These are phyloP conservation scores for Steatornis caripensis DNA, from an alignment of 2,113 vertebrate genomes.

Conservation along the genomic window DNA sequence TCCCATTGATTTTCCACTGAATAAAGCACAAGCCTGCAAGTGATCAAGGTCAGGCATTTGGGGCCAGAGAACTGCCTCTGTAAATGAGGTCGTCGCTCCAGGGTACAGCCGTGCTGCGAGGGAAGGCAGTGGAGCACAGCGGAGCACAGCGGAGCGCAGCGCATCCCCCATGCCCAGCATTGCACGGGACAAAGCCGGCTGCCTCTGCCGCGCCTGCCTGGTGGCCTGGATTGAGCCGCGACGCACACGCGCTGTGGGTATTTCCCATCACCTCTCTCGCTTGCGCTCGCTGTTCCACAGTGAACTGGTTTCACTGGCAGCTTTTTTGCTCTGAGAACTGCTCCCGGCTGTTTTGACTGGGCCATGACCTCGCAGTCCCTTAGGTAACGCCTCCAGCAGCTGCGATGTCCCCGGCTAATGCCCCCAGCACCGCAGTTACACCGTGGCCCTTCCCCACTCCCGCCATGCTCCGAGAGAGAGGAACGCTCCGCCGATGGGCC, in stretches of 20 bases:
- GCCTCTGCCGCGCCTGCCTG: neutral
- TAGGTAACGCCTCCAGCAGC: neutral
- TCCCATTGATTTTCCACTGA: constrained; percentile 44
- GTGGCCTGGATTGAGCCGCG: neutral
- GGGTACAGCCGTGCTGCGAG: neutral
- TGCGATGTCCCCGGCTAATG: rapidly evolving
- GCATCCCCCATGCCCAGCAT: rapidly evolving
- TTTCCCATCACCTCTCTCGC: neutral
- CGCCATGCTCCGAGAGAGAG: neutral
- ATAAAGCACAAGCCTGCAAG: neutral
- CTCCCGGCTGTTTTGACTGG: neutral
- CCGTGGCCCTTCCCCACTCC: neutral
- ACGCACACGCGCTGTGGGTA: rapidly evolving
- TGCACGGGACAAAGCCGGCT: rapidly evolving
- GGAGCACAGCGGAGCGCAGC: rapidly evolving
- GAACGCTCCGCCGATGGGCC: neutral
- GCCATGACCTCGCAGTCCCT: neutral
- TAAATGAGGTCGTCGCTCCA: neutral
- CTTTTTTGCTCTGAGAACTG: neutral
- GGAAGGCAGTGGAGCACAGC: neutral
- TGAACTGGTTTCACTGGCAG: neutral
- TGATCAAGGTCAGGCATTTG: constrained; percentile 1
- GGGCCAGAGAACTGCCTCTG: neutral
- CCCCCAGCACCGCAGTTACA: rapidly evolving
- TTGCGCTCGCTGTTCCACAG: no score